phyloP scores from a whole-genome alignment of 1,140 invertebrate genomes.

The Megalopta genalis region DNA sequence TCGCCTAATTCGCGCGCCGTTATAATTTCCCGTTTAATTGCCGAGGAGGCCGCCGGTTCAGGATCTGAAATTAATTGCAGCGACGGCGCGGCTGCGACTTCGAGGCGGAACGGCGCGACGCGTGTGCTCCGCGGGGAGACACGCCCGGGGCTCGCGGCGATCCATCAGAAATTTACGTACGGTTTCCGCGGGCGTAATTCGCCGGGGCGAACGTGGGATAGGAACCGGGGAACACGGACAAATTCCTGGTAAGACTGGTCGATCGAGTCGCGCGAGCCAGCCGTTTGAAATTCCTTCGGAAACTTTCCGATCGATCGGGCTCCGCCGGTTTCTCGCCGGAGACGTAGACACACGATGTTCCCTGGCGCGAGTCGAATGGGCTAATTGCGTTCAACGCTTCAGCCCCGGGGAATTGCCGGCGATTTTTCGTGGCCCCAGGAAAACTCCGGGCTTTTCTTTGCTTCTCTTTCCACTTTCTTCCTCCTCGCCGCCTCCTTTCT shows the following conservation, averaged over 20 bases:
- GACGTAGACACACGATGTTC: not conserved
- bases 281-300: slow-evolving; percentile 1
- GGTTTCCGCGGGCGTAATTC: not conserved
- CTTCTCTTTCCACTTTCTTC: not conserved
- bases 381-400: slow-evolving; percentile 43
- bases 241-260: slow-evolving; percentile 23
- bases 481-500: no score
- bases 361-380: not conserved
- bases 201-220: not conserved
- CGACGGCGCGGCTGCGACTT: no score
- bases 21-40: no score
- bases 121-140: no score
- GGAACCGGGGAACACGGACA: not conserved
- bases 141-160: no score
- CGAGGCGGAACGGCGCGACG: no score
- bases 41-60: no score
- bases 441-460: slow-evolving; percentile 15
- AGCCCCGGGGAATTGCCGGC: slow-evolving; percentile 14
- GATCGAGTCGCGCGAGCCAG: slow-evolving; percentile 28
- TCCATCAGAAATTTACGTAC: no score
- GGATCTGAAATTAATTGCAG: no score
- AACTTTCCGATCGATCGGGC: slow-evolving; percentile 13
- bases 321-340: not conserved
- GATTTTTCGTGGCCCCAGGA: slow-evolving; percentile 19
- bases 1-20: no score